Base-by-base conservation (phyloP, 2,888 invertebrate species). In the Monopis laevigella region DNA sequence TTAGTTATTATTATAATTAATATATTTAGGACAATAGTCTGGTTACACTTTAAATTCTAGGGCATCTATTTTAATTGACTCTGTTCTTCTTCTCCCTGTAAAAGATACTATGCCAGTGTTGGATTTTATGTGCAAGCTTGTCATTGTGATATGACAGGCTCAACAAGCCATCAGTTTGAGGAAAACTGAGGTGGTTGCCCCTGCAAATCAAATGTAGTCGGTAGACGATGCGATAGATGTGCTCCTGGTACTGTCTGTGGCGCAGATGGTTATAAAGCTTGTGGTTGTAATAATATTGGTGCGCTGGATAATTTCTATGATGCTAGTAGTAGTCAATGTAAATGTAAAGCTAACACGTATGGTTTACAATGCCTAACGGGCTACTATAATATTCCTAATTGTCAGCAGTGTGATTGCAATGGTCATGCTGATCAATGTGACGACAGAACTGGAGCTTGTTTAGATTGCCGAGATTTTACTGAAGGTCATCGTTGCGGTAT, bases 301-400 rank as follows among this genome's bases (percentile, higher is more conserved):
- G 89, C 98, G 2, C 81, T 95, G 51, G 94, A 98, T 61, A 97
- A 98, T 63, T 92, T 95, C 64, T 98, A 98, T 62, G 94, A 98
- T 59, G 86, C 86, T 16, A 86, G 88, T 41, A 93, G 92, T 41
- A 97, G 98, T 0, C 92, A 96, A 58, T 98, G 97, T 66, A 89
- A 89, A 59, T 98, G 97, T 56, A 86, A 92, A 55, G 88, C 91
- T 0, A 96, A 96, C 56, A 96, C 96, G 1, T 96, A 96, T 54
- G 98, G 98, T 0, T 84, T 96, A 24, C 92, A 92, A 54, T 99
- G 99, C 69, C 91, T 94, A 61, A 93, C 93, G 10, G 98, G 98
- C 1, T 98, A 90, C 71, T 99, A 96, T 90, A 94, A 95, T 56
- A 99, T 98, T 83, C 99, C 99, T 0, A 90, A 93, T 57, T 99